Percentiles rank a stretch among this genome's conserved stretches.
Evolutionary conservation across 1,140 invertebrate genomes (phyloP).

Genomic region (Eufriesea mexicana): DNA sequence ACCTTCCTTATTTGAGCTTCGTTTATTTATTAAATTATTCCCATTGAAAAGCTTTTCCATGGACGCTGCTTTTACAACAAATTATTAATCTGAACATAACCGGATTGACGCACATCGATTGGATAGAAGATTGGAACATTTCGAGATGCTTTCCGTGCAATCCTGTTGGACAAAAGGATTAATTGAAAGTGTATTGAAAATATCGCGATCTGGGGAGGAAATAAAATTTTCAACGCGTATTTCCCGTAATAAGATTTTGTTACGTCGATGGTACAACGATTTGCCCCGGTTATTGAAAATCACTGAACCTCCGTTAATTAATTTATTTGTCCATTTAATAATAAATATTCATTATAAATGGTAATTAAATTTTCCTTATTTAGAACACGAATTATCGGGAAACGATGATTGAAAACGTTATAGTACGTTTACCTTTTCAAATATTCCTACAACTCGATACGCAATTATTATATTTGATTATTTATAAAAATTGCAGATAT

Average conservation of each 20-base stretch:
- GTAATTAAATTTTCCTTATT: too few relatives aligned
- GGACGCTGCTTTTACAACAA: constrained; percentile 6
- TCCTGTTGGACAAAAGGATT: background rate
- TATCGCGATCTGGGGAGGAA: background rate
- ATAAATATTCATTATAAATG: too few relatives aligned
- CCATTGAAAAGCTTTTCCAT: background rate
- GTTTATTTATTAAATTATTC: background rate
- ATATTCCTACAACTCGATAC: background rate
- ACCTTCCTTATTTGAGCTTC: background rate
- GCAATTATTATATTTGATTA: background rate
- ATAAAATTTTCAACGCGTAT: too few relatives aligned
- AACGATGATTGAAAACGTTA: too few relatives aligned
- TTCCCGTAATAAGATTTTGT: too few relatives aligned
- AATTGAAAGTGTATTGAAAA: background rate
- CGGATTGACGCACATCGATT: background rate
- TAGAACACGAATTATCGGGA: too few relatives aligned
- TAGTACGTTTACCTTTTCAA: background rate
- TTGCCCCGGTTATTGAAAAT: too few relatives aligned
- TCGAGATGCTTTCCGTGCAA: background rate
- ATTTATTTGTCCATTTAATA: too few relatives aligned
- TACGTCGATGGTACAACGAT: too few relatives aligned
- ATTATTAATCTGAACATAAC: constrained; percentile 7
- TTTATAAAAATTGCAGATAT: background rate
- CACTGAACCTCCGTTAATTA: too few relatives aligned
- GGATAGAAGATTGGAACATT: background rate